phyloP scores from a whole-genome alignment of 2,797 vertebrate species.

The Aplochiton taeniatus region DNA sequence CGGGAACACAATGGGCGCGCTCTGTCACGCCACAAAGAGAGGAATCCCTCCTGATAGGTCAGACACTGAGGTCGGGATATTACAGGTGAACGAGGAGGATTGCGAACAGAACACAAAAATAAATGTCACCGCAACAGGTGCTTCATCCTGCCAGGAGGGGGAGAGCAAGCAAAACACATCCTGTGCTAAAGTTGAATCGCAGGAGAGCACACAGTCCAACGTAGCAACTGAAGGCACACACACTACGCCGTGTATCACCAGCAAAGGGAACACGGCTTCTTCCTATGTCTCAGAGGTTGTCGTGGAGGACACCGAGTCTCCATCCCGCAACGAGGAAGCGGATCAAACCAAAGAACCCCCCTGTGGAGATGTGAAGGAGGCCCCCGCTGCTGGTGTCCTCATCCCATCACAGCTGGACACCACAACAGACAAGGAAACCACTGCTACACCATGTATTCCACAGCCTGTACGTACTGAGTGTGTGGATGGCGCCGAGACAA shows the following conservation, averaged over 20 bases:
- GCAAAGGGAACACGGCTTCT: conserved; percentile 47
- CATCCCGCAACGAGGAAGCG: conserved; percentile 24
- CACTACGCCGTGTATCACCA: conserved; percentile 34
- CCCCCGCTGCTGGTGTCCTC: conserved; percentile 12
- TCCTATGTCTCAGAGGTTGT: conserved; percentile 30
- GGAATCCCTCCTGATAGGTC: conserved; percentile 21
- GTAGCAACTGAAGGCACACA: conserved; percentile 44
- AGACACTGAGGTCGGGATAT: conserved; percentile 15
- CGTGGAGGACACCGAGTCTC: conserved; percentile 21
- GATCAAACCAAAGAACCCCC: conserved; percentile 22
- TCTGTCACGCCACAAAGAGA: conserved; percentile 17
- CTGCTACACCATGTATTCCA: conserved; percentile 17
- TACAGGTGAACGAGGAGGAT: conserved; percentile 18
- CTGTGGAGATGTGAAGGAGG: conserved; percentile 24
- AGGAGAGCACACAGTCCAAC: conserved; percentile 32
- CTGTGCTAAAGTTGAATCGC: conserved; percentile 18
- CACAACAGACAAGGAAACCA: conserved; percentile 21
- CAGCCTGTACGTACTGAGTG: conserved; percentile 24
- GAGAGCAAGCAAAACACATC: conserved; percentile 21
- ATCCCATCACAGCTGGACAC: conserved; percentile 17
- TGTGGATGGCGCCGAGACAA: conserved; percentile 16
- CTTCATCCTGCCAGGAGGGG: conserved; percentile 16
- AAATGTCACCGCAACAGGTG: conserved; percentile 18
- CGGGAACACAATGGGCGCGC: conserved; percentile 16
- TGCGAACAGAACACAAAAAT: conserved; percentile 14